Percentiles rank a stretch among this genome's conserved stretches.
Conservation (phyloP, 1,140 invertebrate genomes). For the Cydia splendana region DNA sequence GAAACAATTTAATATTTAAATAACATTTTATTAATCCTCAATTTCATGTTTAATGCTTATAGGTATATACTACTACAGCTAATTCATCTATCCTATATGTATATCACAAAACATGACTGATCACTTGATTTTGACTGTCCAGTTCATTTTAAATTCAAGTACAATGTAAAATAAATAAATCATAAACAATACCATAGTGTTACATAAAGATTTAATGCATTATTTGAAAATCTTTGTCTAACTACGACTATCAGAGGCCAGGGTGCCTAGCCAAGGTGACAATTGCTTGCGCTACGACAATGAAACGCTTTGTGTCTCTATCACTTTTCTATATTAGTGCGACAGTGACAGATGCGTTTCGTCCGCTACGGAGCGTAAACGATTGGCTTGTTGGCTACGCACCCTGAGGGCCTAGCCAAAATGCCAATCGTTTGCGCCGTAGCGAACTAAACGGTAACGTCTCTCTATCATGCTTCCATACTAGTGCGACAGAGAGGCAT, state of each 20-base stretch:
- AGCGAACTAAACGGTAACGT: no score
- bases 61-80: conserved; percentile 40
- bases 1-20: conserved; percentile 41
- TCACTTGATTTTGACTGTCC: conserved; percentile 43
- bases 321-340: no score
- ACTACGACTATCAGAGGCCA: neutral
- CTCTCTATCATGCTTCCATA: no score
- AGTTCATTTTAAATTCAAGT: conserved; percentile 14
- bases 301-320: no score
- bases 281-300: no score
- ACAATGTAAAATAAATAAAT: conserved; percentile 12
- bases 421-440: no score
- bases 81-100: conserved; percentile 61
- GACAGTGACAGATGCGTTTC: no score
- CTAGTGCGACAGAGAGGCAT: no score
- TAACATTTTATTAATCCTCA: conserved; percentile 62
- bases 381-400: no score
- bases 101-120: conserved; percentile 75
- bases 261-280: no score
- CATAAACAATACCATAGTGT: neutral
- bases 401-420: no score
- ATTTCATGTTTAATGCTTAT: conserved; percentile 34
- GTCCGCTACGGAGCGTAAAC: no score
- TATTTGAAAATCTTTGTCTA: conserved; percentile 7
- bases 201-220: conserved; percentile 10